Evolutionary conservation across 2,113 vertebrate genomes (phyloP).

Genomic region (Bujurquina vittata): DNA sequence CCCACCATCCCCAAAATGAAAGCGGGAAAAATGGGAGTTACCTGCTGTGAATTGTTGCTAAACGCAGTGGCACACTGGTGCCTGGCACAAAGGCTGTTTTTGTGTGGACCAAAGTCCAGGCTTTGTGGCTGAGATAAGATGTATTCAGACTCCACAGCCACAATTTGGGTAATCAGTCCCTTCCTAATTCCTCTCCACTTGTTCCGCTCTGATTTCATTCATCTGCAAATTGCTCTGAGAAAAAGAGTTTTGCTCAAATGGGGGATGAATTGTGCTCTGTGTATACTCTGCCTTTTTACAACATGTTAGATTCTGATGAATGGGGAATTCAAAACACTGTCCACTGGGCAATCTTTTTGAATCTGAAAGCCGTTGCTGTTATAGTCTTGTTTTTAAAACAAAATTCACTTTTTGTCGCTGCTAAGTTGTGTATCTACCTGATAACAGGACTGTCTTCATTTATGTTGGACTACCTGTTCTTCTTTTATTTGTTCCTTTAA

Average conservation of each 20-base stretch:
- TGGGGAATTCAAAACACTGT: constrained; percentile 41
- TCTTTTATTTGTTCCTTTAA: neutral
- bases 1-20: neutral
- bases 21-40: neutral
- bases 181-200: constrained; percentile 58
- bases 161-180: constrained; percentile 58
- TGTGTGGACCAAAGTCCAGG: constrained; percentile 18
- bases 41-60: constrained; percentile 37
- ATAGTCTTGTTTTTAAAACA: constrained; percentile 23
- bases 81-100: constrained; percentile 45
- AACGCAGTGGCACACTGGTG: neutral
- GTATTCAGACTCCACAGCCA: constrained; percentile 57
- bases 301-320: constrained; percentile 47
- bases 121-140: constrained; percentile 55
- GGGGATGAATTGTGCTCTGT: constrained; percentile 31
- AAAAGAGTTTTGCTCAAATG: constrained; percentile 38
- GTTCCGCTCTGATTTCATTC: constrained; percentile 65
- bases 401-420: constrained; percentile 3
- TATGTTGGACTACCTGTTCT: neutral
- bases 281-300: constrained; percentile 26
- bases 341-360: constrained; percentile 44
- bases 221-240: constrained; percentile 64
- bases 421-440: neutral
- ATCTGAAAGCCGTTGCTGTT: constrained; percentile 18
- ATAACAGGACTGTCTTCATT: neutral